phyloP scores from a whole-genome alignment of 2,797 vertebrate genomes.

The Poeciliopsis gracilis region DNA sequence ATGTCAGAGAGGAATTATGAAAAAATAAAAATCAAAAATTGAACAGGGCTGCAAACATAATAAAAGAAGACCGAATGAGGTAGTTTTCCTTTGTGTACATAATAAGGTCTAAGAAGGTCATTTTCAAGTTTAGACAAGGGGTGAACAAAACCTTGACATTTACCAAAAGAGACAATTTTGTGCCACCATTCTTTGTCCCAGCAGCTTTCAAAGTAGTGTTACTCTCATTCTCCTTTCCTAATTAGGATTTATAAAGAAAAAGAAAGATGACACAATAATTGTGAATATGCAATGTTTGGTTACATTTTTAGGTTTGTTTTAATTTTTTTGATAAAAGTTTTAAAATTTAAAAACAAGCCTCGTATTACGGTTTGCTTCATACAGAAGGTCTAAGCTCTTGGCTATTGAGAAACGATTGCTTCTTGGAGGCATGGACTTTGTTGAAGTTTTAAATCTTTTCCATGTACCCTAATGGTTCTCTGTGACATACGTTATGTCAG shows the following conservation, averaged over 20 bases:
- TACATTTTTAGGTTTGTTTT: not conserved
- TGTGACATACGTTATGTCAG: too few relatives aligned
- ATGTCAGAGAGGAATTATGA: not conserved
- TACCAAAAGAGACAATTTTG: conserved; percentile 12
- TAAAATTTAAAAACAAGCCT: not conserved
- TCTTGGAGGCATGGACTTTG: too few relatives aligned
- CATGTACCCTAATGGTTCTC: too few relatives aligned
- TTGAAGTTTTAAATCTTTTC: too few relatives aligned
- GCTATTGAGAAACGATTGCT: too few relatives aligned
- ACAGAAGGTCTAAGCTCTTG: too few relatives aligned
- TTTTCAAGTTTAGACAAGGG: conserved; percentile 17
- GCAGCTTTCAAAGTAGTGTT: not conserved
- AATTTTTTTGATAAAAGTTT: not conserved
- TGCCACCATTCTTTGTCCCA: conserved; percentile 7
- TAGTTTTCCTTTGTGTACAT: not conserved
- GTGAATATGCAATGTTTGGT: too few relatives aligned
- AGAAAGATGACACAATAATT: not conserved
- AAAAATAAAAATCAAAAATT: not conserved
- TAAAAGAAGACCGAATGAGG: not conserved
- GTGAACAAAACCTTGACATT: conserved; percentile 22
- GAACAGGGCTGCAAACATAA: not conserved
- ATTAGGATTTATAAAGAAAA: not conserved
- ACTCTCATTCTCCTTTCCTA: not conserved
- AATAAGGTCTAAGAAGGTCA: conserved; percentile 3
- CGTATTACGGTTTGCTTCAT: too few relatives aligned